phyloP scores from a whole-genome alignment of 1,140 invertebrate genomes.

The Schmidtea mediterranea region DNA sequence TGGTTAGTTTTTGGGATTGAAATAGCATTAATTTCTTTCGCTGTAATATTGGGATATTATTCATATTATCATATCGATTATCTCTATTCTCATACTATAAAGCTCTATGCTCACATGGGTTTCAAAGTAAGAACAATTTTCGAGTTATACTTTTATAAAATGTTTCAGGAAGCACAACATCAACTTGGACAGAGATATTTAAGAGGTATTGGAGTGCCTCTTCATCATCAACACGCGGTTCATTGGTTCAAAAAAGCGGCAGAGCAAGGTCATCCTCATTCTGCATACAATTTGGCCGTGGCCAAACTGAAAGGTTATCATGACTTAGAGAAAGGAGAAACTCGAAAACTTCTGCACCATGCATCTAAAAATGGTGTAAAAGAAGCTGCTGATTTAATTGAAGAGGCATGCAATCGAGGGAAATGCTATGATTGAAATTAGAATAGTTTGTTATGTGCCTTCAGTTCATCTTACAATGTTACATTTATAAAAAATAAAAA shows the following conservation, averaged over 20 bases:
- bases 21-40: conserved; percentile 17
- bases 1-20: conserved; percentile 17
- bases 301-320: conserved; percentile 31
- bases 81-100: conserved; percentile 30
- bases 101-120: conserved; percentile 30
- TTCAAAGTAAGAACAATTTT: conserved; percentile 11
- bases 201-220: conserved; percentile 29
- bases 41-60: conserved; percentile 20
- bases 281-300: conserved; percentile 33
- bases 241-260: conserved; percentile 32
- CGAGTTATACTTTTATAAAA: no score
- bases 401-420: conserved; percentile 20
- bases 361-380: conserved; percentile 23
- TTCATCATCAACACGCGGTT: conserved; percentile 29
- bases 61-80: conserved; percentile 31
- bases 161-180: conserved; percentile 28
- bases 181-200: conserved; percentile 31
- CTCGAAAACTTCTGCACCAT: conserved; percentile 19
- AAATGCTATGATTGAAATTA: conserved; percentile 9
- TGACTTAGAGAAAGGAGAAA: conserved; percentile 21
- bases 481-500: no score
- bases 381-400: conserved; percentile 20
- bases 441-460: no score
- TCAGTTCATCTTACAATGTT: no score
- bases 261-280: conserved; percentile 32